Evolutionary conservation across 2,797 vertebrate species (phyloP), one percentile per base, ranked within the genome.

Genomic region (Acrossocheilus fasciatus): DNA sequence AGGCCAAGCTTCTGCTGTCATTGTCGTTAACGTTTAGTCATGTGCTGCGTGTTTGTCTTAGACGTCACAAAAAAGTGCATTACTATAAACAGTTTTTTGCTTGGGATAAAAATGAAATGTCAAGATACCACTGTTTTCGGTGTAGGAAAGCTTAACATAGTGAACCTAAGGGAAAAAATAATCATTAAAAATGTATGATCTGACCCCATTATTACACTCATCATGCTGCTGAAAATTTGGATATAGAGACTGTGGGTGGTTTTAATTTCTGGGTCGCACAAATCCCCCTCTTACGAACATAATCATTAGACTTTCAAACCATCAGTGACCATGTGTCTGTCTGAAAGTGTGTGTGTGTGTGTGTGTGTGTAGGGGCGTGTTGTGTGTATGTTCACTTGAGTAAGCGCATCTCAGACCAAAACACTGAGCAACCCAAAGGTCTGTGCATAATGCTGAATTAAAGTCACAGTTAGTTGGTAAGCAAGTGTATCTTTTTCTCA

Each of bases 241-340:
- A 47, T 26, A 34, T 39, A 30, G 69, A n/a, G n/a, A 73, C 82
- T 91, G 81, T 43, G 41, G 20, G 88, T 82, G 73, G 82, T 54
- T 87, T 88, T 88, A 15, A 85, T 83, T 84, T 84, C 70, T 85
- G 43, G 57, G 73, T 81, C 50, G 54, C 39, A 62, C 81, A 50
- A 47, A 86, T 54, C 36, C 74, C 73, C 74, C 17, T 39, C 39
- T 82, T 64, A 80, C 78, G 73, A 76, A 86, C 36, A 73, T 45
- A 68, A 81, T 30, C 26, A 76, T 79, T 87, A 82, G 50, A 82
- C 52, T 73, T 85, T 80, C 6, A 87, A 80, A 81, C 79, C 15
- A 41, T 86, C 80, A 81, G 39, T 82, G 41, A 77, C 70, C 72
- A 54, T 75, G 18, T 20, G 45, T 45, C 52, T 50, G 41, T 76